Conservation (phyloP, 1,140 invertebrate species). For the Ylistrum balloti region DNA sequence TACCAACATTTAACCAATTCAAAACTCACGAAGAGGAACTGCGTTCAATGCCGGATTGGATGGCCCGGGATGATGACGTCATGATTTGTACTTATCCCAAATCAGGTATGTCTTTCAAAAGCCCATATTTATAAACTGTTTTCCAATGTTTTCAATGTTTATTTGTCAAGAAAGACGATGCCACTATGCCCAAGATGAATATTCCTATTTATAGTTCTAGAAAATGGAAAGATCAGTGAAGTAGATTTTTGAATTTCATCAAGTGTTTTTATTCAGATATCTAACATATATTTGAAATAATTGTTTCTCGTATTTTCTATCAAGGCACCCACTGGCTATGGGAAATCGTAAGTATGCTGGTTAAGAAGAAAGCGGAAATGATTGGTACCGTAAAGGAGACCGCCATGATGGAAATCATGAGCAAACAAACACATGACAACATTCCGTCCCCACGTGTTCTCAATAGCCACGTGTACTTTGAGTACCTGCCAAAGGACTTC, state of each 20-base stretch:
- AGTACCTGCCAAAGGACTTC: slow-evolving; percentile 65
- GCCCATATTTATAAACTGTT: too few species aligned
- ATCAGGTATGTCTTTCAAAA: neutral
- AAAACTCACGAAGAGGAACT: slow-evolving; percentile 64
- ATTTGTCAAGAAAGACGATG: too few species aligned
- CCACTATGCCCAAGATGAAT: too few species aligned
- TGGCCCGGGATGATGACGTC: slow-evolving; percentile 68
- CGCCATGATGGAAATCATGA: slow-evolving; percentile 73
- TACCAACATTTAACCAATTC: slow-evolving; percentile 62
- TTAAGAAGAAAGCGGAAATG: slow-evolving; percentile 62
- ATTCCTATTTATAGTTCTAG: too few species aligned
- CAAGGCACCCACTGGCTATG: slow-evolving; percentile 76
- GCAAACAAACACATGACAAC: slow-evolving; percentile 59
- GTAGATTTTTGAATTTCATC: too few species aligned
- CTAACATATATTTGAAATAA: too few species aligned
- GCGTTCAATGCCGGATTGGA: slow-evolving; percentile 61
- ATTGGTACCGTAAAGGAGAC: slow-evolving; percentile 59
- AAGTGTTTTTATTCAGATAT: too few species aligned
- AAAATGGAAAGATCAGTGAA: too few species aligned
- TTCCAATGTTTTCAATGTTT: too few species aligned
- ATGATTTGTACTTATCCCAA: slow-evolving; percentile 59
- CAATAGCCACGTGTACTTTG: slow-evolving; percentile 69
- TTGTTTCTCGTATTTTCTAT: neutral
- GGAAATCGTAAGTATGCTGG: slow-evolving; percentile 70
- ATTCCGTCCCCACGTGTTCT: slow-evolving; percentile 71